Base-by-base conservation (phyloP, 2,888 invertebrate genomes). In the Drosophila sordidula region DNA sequence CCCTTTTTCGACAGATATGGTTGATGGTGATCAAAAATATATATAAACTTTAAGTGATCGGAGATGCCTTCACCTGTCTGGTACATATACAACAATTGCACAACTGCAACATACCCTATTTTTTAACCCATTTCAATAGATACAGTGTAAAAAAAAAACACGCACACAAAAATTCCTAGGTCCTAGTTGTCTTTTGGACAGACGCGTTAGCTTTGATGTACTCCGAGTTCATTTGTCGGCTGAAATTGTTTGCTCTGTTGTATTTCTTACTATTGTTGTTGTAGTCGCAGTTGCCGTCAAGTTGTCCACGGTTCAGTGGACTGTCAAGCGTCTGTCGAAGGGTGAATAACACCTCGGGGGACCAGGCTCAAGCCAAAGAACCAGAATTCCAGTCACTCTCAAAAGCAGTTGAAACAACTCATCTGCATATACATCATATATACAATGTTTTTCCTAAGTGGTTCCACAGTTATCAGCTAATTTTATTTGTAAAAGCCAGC, bases 161-260 rank as follows among this genome's bases (percentile, higher is more conserved):
- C 9, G 8, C 12, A 34, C 11, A 34, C 32, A 44, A 3, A 61
- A 67, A 42, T 71, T 54, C 54, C 41, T 64, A 39, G 51, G 45
- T 83, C 80, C 65, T 76, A 71, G 58, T 29, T 29, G 29, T 5
- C 9, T 29, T 8, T 56, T 67, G 64, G 69, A 77, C 75, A 59
- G 66, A 72, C 79, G 66, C 72, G 61, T 74, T 74, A 46, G 70
- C 76, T 84, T 84, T 84, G 78, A 78, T 71, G 66, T 80, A 58
- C 58, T 59, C 49, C 59, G 61, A 62, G 62, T 69, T 70, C 70
- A 79, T 67, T 75, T 73, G 66, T 64, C 57, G 70, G 61, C 54
- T 61, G 57, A 51, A 42, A 70, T 72, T 84, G 68, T 84, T 80
- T 80, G 67, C 66, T 49, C 68, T 74, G 44, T 68, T 34, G 11